phyloP scores from a whole-genome alignment of 2,113 vertebrate species.

The Eurystomus gularis region DNA sequence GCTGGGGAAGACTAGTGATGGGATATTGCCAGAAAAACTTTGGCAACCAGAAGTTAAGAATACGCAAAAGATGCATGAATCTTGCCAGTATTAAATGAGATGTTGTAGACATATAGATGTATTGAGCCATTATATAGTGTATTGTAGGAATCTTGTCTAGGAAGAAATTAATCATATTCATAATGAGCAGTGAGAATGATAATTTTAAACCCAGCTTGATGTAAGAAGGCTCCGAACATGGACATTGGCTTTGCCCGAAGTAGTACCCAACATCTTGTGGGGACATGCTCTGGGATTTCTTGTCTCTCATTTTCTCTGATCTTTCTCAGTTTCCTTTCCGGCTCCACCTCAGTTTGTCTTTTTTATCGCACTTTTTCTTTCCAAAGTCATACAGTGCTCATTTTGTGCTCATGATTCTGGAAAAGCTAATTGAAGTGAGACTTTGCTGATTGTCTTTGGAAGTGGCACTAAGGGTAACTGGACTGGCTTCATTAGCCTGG shows the following conservation, averaged over 20 bases:
- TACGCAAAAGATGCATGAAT: accelerated
- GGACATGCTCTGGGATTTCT: background rate
- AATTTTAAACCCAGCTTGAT: background rate
- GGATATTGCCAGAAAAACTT: background rate
- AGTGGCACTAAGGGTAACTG: background rate
- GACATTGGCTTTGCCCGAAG: background rate
- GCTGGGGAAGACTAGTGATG: background rate
- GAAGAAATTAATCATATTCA: background rate
- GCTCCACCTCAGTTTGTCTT: background rate
- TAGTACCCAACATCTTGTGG: background rate
- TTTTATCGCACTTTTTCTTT: background rate
- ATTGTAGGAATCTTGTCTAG: background rate
- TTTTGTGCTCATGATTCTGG: background rate
- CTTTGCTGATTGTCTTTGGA: background rate
- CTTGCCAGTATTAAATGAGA: background rate
- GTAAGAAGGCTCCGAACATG: background rate
- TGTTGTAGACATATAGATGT: background rate
- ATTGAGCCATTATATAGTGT: background rate
- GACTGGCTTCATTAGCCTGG: background rate
- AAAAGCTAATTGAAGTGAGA: background rate
- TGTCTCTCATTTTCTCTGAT: background rate
- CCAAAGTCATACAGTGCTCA: background rate
- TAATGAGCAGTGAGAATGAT: background rate
- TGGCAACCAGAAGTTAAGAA: background rate
- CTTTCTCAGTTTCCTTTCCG: background rate